Evolutionary conservation across 2,797 vertebrate genomes (phyloP).

Genomic region (Urophycis tenuis): DNA sequence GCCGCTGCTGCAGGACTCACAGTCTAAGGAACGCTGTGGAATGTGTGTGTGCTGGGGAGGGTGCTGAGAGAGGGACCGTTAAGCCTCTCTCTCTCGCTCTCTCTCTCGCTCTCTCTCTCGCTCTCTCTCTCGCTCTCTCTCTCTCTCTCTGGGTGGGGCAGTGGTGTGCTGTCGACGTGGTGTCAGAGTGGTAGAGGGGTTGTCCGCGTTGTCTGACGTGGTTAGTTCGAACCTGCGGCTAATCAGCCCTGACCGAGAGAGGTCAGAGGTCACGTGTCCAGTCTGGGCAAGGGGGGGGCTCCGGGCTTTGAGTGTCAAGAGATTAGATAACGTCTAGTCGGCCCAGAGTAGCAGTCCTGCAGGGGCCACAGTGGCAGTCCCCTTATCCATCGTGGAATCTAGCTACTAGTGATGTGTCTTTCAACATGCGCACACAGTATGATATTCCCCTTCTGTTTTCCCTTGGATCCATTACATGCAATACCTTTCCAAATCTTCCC

Average conservation of each 20-base stretch:
- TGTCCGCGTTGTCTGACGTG: neutral
- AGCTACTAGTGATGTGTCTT: neutral
- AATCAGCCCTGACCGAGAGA: slow-evolving; percentile 23
- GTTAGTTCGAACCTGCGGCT: neutral
- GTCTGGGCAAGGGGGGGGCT: slow-evolving; percentile 39
- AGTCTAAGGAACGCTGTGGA: neutral
- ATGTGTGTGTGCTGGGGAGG: neutral
- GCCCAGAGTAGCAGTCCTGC: slow-evolving; percentile 21
- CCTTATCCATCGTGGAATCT: slow-evolving; percentile 8
- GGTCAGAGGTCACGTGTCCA: slow-evolving; percentile 35
- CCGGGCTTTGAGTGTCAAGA: slow-evolving; percentile 50
- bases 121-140: neutral
- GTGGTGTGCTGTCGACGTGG: neutral
- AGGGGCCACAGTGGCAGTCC: slow-evolving; percentile 10
- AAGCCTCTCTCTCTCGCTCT: neutral
- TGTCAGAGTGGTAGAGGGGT: neutral
- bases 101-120: neutral
- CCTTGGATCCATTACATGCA: neutral
- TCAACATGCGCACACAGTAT: neutral
- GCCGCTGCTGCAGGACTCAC: neutral
- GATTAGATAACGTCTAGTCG: slow-evolving; percentile 56
- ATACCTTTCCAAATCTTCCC: neutral
- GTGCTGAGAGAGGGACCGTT: neutral
- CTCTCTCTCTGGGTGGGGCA: neutral
- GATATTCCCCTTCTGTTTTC: neutral